Percentiles rank a stretch among this genome's conserved stretches.
Evolutionary conservation across 2,113 vertebrate genomes (phyloP).

Genomic region (Myotis lucifugus): DNA sequence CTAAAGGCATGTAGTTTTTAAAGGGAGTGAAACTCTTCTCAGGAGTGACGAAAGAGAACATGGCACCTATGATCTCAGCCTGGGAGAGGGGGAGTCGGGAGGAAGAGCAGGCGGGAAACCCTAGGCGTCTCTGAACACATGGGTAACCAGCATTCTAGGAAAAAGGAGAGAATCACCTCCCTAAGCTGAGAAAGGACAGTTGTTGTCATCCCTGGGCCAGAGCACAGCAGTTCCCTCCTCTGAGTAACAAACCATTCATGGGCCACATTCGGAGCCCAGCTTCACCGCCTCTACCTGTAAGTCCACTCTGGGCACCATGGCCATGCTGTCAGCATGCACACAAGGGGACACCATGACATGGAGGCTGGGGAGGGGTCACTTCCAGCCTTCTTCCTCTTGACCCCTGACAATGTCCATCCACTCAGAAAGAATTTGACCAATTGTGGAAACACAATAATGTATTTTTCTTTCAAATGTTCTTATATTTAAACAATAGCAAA

Average conservation of each 20-base stretch:
- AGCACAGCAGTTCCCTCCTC: neutral
- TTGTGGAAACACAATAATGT: neutral
- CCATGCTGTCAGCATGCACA: too few relatives aligned
- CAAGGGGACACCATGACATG: fast-evolving
- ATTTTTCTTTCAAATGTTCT: neutral
- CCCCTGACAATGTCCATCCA: neutral
- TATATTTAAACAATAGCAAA: neutral
- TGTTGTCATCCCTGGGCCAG: neutral
- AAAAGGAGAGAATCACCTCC: neutral
- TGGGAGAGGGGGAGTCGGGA: neutral
- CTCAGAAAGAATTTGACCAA: neutral
- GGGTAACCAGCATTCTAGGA: neutral
- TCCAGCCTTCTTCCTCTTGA: neutral
- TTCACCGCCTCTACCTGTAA: neutral
- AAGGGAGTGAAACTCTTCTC: neutral
- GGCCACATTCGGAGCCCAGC: neutral
- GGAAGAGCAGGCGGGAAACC: neutral
- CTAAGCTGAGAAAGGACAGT: neutral
- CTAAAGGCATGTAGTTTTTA: neutral
- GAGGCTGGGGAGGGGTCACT: neutral
- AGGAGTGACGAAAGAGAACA: neutral
- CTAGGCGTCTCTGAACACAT: neutral
- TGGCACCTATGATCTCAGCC: neutral
- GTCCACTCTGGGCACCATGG: too few relatives aligned
- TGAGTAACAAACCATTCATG: neutral